Conservation (phyloP, 2,113 vertebrate genomes). For the Tricholaema leucomelas region DNA sequence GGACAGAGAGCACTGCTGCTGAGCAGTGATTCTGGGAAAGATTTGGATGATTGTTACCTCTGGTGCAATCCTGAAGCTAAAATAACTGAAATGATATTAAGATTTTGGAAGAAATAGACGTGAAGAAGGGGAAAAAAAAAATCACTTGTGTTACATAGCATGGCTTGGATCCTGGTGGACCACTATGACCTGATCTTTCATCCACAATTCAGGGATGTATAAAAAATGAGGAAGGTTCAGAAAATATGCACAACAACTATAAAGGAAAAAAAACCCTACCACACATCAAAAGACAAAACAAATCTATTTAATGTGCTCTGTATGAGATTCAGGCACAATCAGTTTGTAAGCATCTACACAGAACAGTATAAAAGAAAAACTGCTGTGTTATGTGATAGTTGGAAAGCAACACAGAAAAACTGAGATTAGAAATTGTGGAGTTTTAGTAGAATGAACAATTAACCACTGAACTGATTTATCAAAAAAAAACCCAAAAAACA, state of each 20-base stretch:
- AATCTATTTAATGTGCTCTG: not conserved
- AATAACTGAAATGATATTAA: not conserved
- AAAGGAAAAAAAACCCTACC: not conserved
- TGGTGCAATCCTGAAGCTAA: not conserved
- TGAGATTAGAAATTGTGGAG: not conserved
- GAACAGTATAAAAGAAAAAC: constrained; percentile 20
- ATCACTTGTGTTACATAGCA: not conserved
- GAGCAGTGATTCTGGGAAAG: not conserved
- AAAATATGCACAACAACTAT: not conserved
- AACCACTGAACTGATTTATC: not conserved
- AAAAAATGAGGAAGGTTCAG: not conserved
- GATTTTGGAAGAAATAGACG: not conserved
- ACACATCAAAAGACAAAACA: constrained; percentile 4
- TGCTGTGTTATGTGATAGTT: not conserved
- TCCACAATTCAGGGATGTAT: not conserved
- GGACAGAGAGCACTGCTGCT: not conserved
- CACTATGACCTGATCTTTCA: not conserved
- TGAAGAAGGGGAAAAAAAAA: not conserved
- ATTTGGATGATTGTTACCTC: not conserved
- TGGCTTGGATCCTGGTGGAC: not conserved
- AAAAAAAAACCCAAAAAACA: no score
- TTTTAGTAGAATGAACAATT: not conserved
- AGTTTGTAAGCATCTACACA: not conserved
- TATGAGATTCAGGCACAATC: not conserved
- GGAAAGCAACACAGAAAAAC: not conserved